phyloP scores from a whole-genome alignment of 2,113 vertebrate genomes.

The Stegostoma tigrinum region DNA sequence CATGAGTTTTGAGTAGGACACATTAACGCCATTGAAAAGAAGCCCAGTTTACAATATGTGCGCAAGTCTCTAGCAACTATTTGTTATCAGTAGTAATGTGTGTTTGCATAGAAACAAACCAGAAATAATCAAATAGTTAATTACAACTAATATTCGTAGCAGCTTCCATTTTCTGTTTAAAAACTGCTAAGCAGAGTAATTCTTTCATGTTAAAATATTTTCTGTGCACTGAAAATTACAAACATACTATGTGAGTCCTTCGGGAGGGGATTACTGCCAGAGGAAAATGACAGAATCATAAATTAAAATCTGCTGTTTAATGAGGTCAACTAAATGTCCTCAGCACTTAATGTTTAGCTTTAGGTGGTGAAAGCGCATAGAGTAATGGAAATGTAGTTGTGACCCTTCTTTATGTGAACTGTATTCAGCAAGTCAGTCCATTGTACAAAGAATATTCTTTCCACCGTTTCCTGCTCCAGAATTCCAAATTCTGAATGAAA shows the following conservation, averaged over 20 bases:
- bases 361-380: background rate
- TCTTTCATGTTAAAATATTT: constrained; percentile 17
- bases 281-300: constrained; percentile 21
- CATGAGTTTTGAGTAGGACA: background rate
- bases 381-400: background rate
- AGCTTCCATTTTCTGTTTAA: background rate
- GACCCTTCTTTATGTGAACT: background rate
- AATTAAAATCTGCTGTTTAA: constrained; percentile 15
- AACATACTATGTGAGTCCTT: background rate
- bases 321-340: background rate
- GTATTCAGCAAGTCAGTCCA: background rate
- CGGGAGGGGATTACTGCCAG: background rate
- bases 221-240: background rate
- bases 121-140: background rate
- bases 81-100: background rate
- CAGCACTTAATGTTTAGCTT: background rate
- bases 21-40: background rate
- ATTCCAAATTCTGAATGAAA: background rate
- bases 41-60: background rate
- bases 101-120: background rate
- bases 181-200: background rate
- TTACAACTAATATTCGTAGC: background rate
- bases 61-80: background rate
- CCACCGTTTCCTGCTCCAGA: background rate
- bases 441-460: background rate